Base-by-base conservation (phyloP, 2,113 vertebrate species). In the Macaca mulatta region DNA sequence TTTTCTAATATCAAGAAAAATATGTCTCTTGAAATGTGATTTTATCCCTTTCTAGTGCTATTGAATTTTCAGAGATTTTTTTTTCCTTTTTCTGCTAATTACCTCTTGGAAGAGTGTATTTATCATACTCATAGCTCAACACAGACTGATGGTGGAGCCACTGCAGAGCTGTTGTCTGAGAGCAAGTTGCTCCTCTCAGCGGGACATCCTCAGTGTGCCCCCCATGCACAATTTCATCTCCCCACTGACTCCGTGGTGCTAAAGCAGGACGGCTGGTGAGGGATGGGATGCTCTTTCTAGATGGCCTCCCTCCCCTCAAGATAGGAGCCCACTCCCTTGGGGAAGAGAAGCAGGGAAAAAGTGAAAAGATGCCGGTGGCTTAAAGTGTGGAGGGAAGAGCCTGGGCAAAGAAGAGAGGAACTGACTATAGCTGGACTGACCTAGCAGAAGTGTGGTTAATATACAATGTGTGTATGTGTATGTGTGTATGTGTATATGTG, bases 1-100 rank as follows among this genome's bases (percentile, higher is more conserved):
- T 92, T 96, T 96, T 92, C 70, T 55, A 90, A 40, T 67, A 57
- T 61, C 25, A 89, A 86, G 57, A 89, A 70, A 59, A 87, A 45
- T 59, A 80, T 20, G 4, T 64, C 20, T 64, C 70, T 89, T 84
- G 70, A 92, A 59, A 72, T 79, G 17, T 55, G 83, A 82, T 84
- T 85, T 89, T 85, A 45, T 69, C 4, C 32, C 32, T 25, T 89
- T 93, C 3, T 9, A 79, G 23, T 32, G 67, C 89, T 84, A 43
- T 30, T 77, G 45, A 27, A 80, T 80, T 70, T 88, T 88, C 72
- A 8, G 45, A 90, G 25, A 88, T 35, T 22, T 17, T 55, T 22
- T 55, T 57, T 94, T 77, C 43, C n/a, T 52, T 81, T 91, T 67
- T 43, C 10, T 59, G 22, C 10, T 18, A 14, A 4, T 45, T 87